Conservation (phyloP, 2,888 invertebrate genomes). For the Sphinx pinastri region DNA sequence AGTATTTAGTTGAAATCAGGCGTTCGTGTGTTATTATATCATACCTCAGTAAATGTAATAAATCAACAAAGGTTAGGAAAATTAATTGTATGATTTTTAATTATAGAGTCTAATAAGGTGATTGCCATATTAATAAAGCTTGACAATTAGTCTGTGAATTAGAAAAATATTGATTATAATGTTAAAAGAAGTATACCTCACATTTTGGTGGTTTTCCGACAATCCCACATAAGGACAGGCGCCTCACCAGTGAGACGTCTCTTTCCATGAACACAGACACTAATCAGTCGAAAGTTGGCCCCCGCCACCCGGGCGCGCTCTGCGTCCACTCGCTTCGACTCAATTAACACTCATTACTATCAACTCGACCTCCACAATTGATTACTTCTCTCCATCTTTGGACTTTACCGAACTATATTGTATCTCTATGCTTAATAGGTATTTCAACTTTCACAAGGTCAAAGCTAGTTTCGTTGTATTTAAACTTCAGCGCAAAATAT, state of each 20-base stretch:
- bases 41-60: not conserved
- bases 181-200: slow-evolving; percentile 52
- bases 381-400: slow-evolving; percentile 31
- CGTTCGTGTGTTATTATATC: not conserved
- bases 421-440: slow-evolving; percentile 29
- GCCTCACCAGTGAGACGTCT: slow-evolving; percentile 62
- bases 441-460: slow-evolving; percentile 43
- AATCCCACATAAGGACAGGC: slow-evolving; percentile 62
- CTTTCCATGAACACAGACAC: slow-evolving; percentile 59
- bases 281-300: slow-evolving; percentile 40
- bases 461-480: slow-evolving; percentile 47
- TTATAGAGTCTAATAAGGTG: too few species aligned
- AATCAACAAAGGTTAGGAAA: not conserved
- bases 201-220: slow-evolving; percentile 53
- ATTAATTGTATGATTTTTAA: too few species aligned
- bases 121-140: not conserved
- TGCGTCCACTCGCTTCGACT: slow-evolving; percentile 54
- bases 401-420: slow-evolving; percentile 29
- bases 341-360: slow-evolving; percentile 67
- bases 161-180: slow-evolving; percentile 25
- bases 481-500: slow-evolving; percentile 20
- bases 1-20: not conserved
- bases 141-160: slow-evolving; percentile 19
- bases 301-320: slow-evolving; percentile 42
- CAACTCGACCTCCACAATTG: slow-evolving; percentile 57